Conservation (phyloP, 2,888 invertebrate genomes). For the Diloba caeruleocephala region DNA sequence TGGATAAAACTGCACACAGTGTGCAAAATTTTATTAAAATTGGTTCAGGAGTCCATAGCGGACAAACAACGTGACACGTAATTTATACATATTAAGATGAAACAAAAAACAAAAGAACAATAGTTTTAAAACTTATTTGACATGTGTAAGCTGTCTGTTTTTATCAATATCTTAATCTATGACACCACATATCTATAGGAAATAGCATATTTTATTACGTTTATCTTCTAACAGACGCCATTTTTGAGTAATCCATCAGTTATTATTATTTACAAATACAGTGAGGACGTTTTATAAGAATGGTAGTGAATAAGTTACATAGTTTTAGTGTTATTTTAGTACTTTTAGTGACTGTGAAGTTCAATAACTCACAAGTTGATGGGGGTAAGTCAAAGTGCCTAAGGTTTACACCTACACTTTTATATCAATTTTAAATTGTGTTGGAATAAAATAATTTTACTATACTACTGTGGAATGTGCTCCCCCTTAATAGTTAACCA, state of each 20-base stretch:
- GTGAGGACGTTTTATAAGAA: slow-evolving; percentile 25
- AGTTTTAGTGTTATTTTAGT: slow-evolving; percentile 34
- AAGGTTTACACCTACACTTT: no score
- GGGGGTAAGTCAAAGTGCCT: slow-evolving; percentile 28
- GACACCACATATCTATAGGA: slow-evolving; percentile 21
- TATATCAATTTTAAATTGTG: neutral
- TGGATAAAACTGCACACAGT: no score
- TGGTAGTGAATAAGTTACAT: slow-evolving; percentile 26
- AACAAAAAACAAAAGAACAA: no score
- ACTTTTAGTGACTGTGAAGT: slow-evolving; percentile 25
- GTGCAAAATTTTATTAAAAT: no score
- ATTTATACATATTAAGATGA: no score
- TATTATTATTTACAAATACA: slow-evolving; percentile 5
- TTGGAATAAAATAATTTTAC: no score
- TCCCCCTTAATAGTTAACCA: no score
- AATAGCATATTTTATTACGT: slow-evolving; percentile 6
- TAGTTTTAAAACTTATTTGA: no score
- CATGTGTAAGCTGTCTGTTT: neutral
- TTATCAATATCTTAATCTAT: slow-evolving; percentile 21
- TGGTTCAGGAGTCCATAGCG: no score
- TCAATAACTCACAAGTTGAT: slow-evolving; percentile 39
- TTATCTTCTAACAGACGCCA: slow-evolving; percentile 22
- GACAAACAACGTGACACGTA: no score
- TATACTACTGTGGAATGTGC: no score
- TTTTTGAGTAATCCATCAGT: slow-evolving; percentile 4